Base-by-base conservation (phyloP, 2,797 vertebrate species). In the Sylvilagus floridanus region DNA sequence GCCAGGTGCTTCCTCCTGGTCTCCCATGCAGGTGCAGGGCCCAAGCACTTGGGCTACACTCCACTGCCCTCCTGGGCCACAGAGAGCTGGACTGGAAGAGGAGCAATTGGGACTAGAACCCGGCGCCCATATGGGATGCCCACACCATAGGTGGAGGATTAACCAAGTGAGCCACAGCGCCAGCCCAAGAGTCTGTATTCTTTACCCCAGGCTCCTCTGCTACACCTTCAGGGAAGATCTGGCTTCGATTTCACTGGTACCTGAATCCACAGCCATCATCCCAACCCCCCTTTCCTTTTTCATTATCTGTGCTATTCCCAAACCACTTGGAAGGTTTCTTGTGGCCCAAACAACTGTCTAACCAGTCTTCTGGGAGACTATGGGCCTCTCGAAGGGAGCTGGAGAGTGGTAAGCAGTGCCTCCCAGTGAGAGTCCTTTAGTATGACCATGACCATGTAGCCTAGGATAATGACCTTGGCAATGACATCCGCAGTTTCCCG, bases 401-500 rank as follows among this genome's bases (percentile, higher is more conserved):
- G 62, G 30, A 78, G 10, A 89, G 50, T 35, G 66, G 47, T 68
- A 82, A 78, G 73, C 37, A 79, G 63, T 71, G 78, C 37, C 32
- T 90, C 84, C 68, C 75, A 81, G 26, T 35, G 69, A 65, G 54
- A 91, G 87, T 35, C 91, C 82, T 90, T 93, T 37, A 60, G 62
- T 26, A 37, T 2, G 75, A 47, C 54, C 54, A 21, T 21, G 54
- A 14, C 32, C 84, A 77, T 88, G 91, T 85, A 2, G 66, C 19
- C 69, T 63, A 68, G 52, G 63, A 66, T 96, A 76, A 84, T 98
- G 98, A 99, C 99, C 99, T 99, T 99, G 88, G 99, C 99, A 66
- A 99, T 99, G 95, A 99, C 99, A 98, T 99, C 99, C 0, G 99
- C 99, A 0, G 99, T 99, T 98, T 99, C 99, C 98, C 99, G 98